Percentiles rank a stretch among this genome's conserved stretches.
These are phyloP conservation scores for Parotocinclus haroldoi DNA, from an alignment of 2,797 vertebrate genomes.

Conservation along the genomic window DNA sequence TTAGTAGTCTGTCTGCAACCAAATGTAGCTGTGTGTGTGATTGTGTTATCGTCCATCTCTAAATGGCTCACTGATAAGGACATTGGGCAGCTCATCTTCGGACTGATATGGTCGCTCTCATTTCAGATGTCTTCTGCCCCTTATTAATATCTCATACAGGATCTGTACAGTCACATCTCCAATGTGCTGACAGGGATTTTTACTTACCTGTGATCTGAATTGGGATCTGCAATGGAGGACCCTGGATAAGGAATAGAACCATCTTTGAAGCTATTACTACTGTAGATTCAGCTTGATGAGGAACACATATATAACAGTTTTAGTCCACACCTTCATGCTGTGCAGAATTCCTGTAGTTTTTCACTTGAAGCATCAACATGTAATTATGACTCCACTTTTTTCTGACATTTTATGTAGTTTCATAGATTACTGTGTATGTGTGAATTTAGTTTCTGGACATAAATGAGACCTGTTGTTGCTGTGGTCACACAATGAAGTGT, in stretches of 20 bases:
- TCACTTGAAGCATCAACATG: too few relatives aligned
- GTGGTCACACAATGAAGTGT: too few relatives aligned
- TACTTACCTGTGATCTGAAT: conserved; percentile 35
- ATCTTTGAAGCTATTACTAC: conserved; percentile 18
- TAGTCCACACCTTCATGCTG: too few relatives aligned
- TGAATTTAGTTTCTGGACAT: too few relatives aligned
- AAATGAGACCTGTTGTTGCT: too few relatives aligned
- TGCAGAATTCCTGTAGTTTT: too few relatives aligned
- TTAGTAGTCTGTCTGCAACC: conserved; percentile 19
- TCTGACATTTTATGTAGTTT: too few relatives aligned
- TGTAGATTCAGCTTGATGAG: conserved; percentile 15
- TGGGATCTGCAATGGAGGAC: conserved; percentile 36
- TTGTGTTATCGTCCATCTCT: conserved; percentile 35
- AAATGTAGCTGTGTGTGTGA: conserved; percentile 16
- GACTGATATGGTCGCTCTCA: conserved; percentile 48
- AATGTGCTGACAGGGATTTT: conserved; percentile 43
- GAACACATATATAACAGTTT: background rate
- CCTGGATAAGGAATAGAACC: conserved; percentile 23
- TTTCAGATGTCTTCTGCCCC: conserved; percentile 45
- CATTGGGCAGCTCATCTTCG: conserved; percentile 48
- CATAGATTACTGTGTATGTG: too few relatives aligned
- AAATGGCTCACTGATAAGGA: conserved; percentile 50
- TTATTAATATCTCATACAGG: conserved; percentile 51
- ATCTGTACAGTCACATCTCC: conserved; percentile 48
- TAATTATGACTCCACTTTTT: too few relatives aligned